Conservation (phyloP, 2,888 invertebrate genomes). For the Empis livida region DNA sequence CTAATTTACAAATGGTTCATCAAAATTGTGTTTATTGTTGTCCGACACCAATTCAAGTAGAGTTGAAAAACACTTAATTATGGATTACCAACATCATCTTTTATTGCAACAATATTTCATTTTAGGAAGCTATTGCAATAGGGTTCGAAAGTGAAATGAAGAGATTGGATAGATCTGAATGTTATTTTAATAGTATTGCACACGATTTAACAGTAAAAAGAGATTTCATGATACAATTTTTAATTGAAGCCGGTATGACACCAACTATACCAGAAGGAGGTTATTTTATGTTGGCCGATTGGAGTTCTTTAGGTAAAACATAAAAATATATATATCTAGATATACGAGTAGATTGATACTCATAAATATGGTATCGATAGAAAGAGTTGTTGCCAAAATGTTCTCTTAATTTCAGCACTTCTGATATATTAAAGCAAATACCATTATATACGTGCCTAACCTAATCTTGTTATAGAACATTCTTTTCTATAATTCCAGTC, state of each 20-base stretch:
- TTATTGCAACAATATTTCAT: background rate
- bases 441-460: no score
- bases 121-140: constrained; percentile 78
- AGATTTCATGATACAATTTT: constrained; percentile 61
- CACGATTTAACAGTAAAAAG: constrained; percentile 63
- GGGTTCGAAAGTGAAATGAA: constrained; percentile 76
- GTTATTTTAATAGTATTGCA: constrained; percentile 69
- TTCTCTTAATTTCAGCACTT: no score
- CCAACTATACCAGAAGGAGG: constrained; percentile 93
- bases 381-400: no score
- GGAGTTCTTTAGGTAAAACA: constrained; percentile 60
- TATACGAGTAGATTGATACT: no score
- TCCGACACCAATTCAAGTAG: constrained; percentile 70
- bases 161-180: constrained; percentile 56
- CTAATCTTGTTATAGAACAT: no score
- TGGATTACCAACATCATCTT: background rate
- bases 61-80: background rate
- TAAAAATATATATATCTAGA: background rate
- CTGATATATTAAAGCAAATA: no score
- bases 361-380: no score
- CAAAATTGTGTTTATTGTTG: constrained; percentile 92
- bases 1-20: constrained; percentile 75
- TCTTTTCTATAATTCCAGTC: no score
- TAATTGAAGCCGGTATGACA: constrained; percentile 69
- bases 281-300: constrained; percentile 94